Conservation (phyloP, 2,888 invertebrate genomes). For the Cremastinae sp. region DNA sequence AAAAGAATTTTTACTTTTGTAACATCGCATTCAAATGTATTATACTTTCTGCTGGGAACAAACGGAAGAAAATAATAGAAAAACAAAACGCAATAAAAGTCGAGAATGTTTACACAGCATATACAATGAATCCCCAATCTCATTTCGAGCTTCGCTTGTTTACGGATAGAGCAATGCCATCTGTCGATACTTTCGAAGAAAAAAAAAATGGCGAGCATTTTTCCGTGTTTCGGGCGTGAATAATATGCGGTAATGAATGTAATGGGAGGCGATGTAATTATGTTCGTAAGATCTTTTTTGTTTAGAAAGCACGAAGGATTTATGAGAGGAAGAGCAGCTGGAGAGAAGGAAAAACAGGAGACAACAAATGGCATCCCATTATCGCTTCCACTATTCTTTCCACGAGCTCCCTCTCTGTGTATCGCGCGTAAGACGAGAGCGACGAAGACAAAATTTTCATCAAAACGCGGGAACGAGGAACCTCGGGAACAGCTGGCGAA, state of each 20-base stretch:
- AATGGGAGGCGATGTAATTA: too few species aligned
- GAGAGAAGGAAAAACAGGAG: constrained; percentile 6
- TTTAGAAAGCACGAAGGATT: constrained; percentile 4
- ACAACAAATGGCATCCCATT: constrained; percentile 25
- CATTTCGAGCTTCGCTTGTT: too few species aligned
- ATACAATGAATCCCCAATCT: too few species aligned
- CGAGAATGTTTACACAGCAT: too few species aligned
- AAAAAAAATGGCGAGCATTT: neutral
- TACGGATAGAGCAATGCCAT: too few species aligned
- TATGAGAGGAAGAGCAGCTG: constrained; percentile 4
- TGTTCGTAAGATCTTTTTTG: neutral
- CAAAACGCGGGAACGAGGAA: constrained; percentile 18
- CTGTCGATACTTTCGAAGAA: too few species aligned
- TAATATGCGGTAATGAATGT: too few species aligned
- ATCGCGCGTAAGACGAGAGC: neutral
- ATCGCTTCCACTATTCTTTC: constrained; percentile 4
- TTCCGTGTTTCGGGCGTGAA: neutral
- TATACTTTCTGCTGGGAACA: too few species aligned
- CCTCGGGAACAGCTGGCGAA: constrained; percentile 30
- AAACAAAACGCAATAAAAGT: too few species aligned
- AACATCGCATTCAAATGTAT: neutral
- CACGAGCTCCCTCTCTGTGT: neutral
- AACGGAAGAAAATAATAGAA: too few species aligned
- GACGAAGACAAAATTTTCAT: constrained; percentile 26
- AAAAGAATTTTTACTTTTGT: neutral